Evolutionary conservation across 1,140 invertebrate species (phyloP), one percentile per base, ranked within the genome.

Genomic region (Ceratina japonica): DNA sequence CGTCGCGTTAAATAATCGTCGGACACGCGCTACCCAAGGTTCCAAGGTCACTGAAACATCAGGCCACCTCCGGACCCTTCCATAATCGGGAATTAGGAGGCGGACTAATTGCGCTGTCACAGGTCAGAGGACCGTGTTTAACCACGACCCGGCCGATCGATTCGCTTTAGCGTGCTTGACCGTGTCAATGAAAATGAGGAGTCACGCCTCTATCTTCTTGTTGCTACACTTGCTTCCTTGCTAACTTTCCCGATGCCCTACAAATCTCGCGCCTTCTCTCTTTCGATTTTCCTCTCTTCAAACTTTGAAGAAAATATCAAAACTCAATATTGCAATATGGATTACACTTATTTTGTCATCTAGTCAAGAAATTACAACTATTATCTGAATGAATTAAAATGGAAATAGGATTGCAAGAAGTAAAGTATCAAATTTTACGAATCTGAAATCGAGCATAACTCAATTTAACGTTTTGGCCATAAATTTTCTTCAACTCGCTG

Each of bases 1-100:
- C 64, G 75, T 84, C 73, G 74, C 31, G 81, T 86, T 84, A 82
- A 87, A 86, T 84, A 84, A 87, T 81, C 75, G 63, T 16, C 79
- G 70, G 20, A 73, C 73, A 75, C 56, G 76, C 52, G 70, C 20
- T 44, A 8, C 10, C 37, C 37, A 44, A 44, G n/a, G 13, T 10
- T 65, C 51, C 80, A 86, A 86, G 83, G 84, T 68, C n/a, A 51
- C 51, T 18, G 68, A 64, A 51, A 64, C 70, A 54, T 31, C 12
- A 58, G 18, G 24, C 31, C 27, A 44, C 37, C 37, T 44, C 61
- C 64, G 69, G 51, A 65, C 51, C 61, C 59, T 78, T 27, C 31
- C 24, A 63, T 73, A 51, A 79, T 64, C 22, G 27, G 16, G 68
- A 59, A 62, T 61, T 70, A 37, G n/a, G 49, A 37, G 16, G 2